Percentiles rank a stretch among this genome's conserved stretches.
Evolutionary conservation across 2,797 vertebrate genomes (phyloP).

Genomic region (Sebastes vulpes): DNA sequence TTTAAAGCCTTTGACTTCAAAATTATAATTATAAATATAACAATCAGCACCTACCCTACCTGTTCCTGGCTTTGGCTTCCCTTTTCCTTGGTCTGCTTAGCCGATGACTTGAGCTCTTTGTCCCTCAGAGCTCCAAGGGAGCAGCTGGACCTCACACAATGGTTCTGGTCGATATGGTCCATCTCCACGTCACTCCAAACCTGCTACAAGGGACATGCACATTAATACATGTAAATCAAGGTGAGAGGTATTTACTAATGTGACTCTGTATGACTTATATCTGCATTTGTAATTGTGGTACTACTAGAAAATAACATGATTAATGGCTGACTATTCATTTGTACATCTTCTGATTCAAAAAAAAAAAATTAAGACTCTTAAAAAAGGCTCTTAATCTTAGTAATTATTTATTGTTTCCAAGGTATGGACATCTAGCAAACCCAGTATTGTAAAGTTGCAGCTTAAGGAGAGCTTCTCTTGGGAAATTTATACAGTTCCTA

Average conservation of each 20-base stretch:
- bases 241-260: not conserved
- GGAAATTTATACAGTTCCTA: not conserved
- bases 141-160: conserved; percentile 48
- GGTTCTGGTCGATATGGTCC: conserved; percentile 64
- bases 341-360: not conserved
- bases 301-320: not conserved
- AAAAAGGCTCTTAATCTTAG: not conserved
- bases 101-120: conserved; percentile 41
- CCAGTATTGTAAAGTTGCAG: no score
- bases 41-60: conserved; percentile 60
- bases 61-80: conserved; percentile 50
- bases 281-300: not conserved
- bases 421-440: not conserved
- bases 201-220: conserved; percentile 46
- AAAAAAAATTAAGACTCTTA: not conserved
- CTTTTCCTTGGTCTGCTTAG: conserved; percentile 36
- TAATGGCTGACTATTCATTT: not conserved
- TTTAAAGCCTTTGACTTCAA: not conserved
- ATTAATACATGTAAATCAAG: not conserved
- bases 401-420: not conserved
- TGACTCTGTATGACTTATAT: not conserved
- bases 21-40: not conserved
- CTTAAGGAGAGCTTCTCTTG: no score
- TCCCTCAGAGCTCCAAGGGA: conserved; percentile 58
- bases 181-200: conserved; percentile 84